Percentiles rank a stretch among this genome's conserved stretches.
These are phyloP conservation scores for Pempheris klunzingeri DNA, from an alignment of 2,797 vertebrate genomes.

Conservation along the genomic window DNA sequence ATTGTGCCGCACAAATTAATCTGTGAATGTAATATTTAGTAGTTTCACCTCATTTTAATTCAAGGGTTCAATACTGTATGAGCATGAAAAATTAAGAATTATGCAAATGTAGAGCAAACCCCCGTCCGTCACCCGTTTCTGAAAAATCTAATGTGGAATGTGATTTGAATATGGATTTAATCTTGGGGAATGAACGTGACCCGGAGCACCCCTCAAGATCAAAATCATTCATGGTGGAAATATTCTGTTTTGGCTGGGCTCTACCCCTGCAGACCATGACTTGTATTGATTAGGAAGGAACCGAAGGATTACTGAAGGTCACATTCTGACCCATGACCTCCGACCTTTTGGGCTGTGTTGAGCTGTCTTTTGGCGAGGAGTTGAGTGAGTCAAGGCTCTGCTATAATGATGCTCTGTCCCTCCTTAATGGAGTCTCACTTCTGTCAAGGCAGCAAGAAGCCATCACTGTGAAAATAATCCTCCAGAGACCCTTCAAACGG, in stretches of 20 bases:
- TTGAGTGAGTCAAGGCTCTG: slow-evolving; percentile 39
- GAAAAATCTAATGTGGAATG: not conserved
- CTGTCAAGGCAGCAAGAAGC: slow-evolving; percentile 37
- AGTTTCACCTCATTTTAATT: not conserved
- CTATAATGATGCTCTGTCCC: slow-evolving; percentile 41
- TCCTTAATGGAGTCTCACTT: slow-evolving; percentile 46
- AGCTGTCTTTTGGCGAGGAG: slow-evolving; percentile 33
- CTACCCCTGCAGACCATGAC: slow-evolving; percentile 37
- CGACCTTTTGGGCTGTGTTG: slow-evolving; percentile 35
- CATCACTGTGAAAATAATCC: slow-evolving; percentile 34
- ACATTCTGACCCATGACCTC: slow-evolving; percentile 59
- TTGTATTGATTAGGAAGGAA: slow-evolving; percentile 58
- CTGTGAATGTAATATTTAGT: not conserved
- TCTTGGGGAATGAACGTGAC: slow-evolving; percentile 28
- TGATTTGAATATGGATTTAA: slow-evolving; percentile 29
- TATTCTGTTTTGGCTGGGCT: slow-evolving; percentile 5
- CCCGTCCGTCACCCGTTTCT: not conserved
- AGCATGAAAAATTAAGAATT: slow-evolving; percentile 5
- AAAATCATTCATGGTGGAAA: slow-evolving; percentile 27
- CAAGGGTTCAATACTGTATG: not conserved
- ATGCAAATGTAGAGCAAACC: slow-evolving; percentile 1
- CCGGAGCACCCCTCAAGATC: slow-evolving; percentile 41
- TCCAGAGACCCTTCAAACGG: slow-evolving; percentile 41
- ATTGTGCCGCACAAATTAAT: not conserved
- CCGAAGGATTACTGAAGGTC: slow-evolving; percentile 62